phyloP scores from a whole-genome alignment of 2,888 invertebrate species.

The Clivina fossor region DNA sequence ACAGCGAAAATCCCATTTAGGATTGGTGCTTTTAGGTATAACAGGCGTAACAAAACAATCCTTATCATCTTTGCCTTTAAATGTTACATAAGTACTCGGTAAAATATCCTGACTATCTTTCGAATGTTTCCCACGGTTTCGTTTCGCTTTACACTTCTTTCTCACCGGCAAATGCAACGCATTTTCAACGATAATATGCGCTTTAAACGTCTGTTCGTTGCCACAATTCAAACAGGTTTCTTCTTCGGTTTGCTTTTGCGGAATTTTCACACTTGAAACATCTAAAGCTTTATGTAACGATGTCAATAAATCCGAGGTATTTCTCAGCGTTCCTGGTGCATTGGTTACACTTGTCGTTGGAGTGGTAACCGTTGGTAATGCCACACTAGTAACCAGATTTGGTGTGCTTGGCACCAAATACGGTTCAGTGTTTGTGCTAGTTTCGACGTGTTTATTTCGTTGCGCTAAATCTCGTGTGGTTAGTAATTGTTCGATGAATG shows the following conservation, averaged over 20 bases:
- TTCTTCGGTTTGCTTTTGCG: constrained; percentile 6
- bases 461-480: constrained; percentile 29
- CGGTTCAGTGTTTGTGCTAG: constrained; percentile 46
- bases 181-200: constrained; percentile 58
- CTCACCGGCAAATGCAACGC: constrained; percentile 60
- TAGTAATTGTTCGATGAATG: constrained; percentile 42
- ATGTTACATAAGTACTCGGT: constrained; percentile 64
- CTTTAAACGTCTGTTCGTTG: constrained; percentile 49
- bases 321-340: constrained; percentile 26
- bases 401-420: constrained; percentile 7
- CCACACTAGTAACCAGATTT: not conserved
- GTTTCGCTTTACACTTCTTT: constrained; percentile 48
- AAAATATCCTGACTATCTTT: constrained; percentile 53
- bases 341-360: not conserved
- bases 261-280: constrained; percentile 33
- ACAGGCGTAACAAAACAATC: constrained; percentile 55
- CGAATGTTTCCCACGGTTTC: constrained; percentile 45
- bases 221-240: not conserved
- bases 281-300: constrained; percentile 49
- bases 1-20: constrained; percentile 60
- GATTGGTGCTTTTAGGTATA: constrained; percentile 56
- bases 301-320: constrained; percentile 50
- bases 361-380: not conserved
- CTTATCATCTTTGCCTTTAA: constrained; percentile 53
- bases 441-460: constrained; percentile 44